These are phyloP conservation scores for Laterallus jamaicensis DNA, from an alignment of 2,113 vertebrate genomes.

Conservation along the genomic window DNA sequence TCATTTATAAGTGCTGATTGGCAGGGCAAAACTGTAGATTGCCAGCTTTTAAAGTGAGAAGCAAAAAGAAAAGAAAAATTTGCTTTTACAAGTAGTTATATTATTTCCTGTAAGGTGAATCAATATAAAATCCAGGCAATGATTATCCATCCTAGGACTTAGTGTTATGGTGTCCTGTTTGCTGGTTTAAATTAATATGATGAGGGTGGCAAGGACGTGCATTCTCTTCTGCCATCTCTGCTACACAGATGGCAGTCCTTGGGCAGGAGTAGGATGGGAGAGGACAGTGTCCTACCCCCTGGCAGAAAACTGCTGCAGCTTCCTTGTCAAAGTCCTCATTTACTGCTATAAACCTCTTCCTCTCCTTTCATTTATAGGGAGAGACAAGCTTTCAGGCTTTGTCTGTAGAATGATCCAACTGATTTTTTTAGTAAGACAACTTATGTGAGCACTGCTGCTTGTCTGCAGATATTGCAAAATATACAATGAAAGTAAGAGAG, in stretches of 20 bases:
- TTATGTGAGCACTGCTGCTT: not conserved
- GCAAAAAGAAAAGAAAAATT: not conserved
- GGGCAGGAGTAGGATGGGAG: not conserved
- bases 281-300: not conserved
- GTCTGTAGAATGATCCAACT: not conserved
- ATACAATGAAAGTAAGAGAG: not conserved
- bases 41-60: not conserved
- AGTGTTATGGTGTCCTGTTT: accelerated
- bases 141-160: not conserved
- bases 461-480: constrained; percentile 19
- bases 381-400: constrained; percentile 22
- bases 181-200: not conserved
- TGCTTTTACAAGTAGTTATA: not conserved
- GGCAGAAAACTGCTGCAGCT: constrained; percentile 11
- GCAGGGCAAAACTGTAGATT: not conserved
- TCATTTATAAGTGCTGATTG: not conserved
- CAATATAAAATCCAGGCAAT: not conserved
- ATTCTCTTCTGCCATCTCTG: not conserved
- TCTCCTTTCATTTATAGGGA: not conserved
- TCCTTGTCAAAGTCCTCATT: constrained; percentile 9
- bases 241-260: not conserved
- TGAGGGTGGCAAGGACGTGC: not conserved
- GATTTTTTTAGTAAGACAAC: not conserved
- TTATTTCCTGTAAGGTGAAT: not conserved
- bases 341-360: not conserved